These are phyloP conservation scores for Alligator sinensis DNA, from an alignment of 2,113 vertebrate species.

Conservation along the genomic window DNA sequence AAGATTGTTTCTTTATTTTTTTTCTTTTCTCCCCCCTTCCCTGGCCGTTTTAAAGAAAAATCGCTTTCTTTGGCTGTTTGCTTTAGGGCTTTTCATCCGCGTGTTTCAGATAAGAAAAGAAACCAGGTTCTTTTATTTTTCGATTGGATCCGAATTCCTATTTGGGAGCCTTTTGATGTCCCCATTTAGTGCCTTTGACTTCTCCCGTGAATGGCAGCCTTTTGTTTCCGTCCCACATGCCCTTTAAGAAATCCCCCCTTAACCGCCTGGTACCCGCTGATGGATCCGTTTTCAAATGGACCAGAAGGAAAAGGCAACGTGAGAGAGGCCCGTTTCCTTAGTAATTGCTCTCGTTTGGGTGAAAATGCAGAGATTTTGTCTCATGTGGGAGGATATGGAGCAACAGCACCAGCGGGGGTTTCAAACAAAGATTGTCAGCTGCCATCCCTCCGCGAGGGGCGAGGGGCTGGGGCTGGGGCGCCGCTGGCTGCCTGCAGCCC, in stretches of 20 bases:
- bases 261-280: constrained; percentile 82
- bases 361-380: constrained; percentile 76
- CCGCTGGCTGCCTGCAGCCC: too few relatives aligned
- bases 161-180: constrained; percentile 80
- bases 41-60: constrained; percentile 67
- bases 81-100: constrained; percentile 84
- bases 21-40: constrained; percentile 78
- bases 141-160: constrained; percentile 86
- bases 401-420: constrained; percentile 74
- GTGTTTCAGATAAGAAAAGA: constrained; percentile 82
- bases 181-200: constrained; percentile 84
- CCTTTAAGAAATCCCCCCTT: constrained; percentile 79
- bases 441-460: constrained; percentile 51
- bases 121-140: constrained; percentile 84
- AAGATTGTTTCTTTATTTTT: constrained; percentile 84
- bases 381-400: constrained; percentile 56
- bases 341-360: constrained; percentile 79
- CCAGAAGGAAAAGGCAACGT: constrained; percentile 74
- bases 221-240: constrained; percentile 81
- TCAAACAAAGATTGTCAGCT: constrained; percentile 72
- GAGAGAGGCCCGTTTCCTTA: constrained; percentile 81
- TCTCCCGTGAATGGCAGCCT: constrained; percentile 83
- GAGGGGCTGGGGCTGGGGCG: not conserved
- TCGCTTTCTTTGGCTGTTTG: constrained; percentile 88
- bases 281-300: constrained; percentile 85